Percentiles rank a stretch among this genome's conserved stretches.
Evolutionary conservation across 2,888 invertebrate genomes (phyloP).

Genomic region (Drosophila anceps): DNA sequence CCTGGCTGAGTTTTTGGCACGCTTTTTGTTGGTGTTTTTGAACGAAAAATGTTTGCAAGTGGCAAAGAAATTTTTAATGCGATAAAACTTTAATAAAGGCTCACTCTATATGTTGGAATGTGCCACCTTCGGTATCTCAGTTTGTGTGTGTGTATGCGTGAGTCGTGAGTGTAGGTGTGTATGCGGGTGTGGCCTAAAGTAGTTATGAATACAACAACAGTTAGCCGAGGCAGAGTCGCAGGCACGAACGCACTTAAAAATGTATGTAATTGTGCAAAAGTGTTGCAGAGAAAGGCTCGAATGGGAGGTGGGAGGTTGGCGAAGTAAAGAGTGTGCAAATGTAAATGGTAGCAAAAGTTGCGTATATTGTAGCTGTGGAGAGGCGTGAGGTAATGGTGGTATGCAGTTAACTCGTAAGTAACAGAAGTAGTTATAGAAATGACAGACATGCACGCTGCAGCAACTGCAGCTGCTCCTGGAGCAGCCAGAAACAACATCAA

Average conservation of each 20-base stretch:
- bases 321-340: conserved; percentile 18
- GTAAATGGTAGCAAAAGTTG: conserved; percentile 60
- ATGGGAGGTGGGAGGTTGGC: background rate
- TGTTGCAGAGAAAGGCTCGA: conserved; percentile 47
- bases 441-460: conserved; percentile 62
- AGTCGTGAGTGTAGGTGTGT: background rate
- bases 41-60: conserved; percentile 74
- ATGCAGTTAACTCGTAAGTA: conserved; percentile 75
- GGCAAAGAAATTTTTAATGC: conserved; percentile 78
- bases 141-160: conserved; percentile 5
- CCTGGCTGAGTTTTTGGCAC: conserved; percentile 74
- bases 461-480: conserved; percentile 36
- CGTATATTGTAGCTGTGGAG: conserved; percentile 25
- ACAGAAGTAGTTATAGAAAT: conserved; percentile 80
- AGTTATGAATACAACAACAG: conserved; percentile 79
- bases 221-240: conserved; percentile 57
- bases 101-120: conserved; percentile 39
- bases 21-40: conserved; percentile 62
- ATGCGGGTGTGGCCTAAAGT: conserved; percentile 68
- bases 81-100: conserved; percentile 82
- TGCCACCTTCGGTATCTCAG: background rate
- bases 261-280: conserved; percentile 82
- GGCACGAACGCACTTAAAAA: conserved; percentile 80
- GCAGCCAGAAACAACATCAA: conserved; percentile 24
- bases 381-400: conserved; percentile 8